Evolutionary conservation across 1,140 invertebrate species (phyloP).

Genomic region (Meloidogyne floridensis): DNA sequence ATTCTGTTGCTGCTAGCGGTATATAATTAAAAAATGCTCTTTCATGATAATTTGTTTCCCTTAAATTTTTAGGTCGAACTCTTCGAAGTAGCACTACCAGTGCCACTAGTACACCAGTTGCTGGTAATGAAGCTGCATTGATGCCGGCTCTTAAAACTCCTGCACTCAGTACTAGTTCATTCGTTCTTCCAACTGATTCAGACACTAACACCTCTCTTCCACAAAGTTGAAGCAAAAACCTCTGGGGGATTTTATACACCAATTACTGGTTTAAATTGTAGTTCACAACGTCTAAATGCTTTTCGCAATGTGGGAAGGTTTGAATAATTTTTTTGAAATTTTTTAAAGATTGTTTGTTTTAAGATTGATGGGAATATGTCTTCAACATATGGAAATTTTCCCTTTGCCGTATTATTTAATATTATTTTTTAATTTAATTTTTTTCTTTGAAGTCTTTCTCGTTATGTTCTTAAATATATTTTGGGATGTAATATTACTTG

Average conservation of each 20-base stretch:
- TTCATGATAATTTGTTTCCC: no score
- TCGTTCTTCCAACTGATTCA: conserved; percentile 64
- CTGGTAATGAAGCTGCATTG: not conserved
- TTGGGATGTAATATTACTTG: conserved; percentile 87
- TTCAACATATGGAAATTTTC: conserved; percentile 95
- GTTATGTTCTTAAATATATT: conserved; percentile 94
- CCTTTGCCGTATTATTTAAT: conserved; percentile 75
- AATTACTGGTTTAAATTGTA: conserved; percentile 83
- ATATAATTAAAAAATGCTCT: not conserved
- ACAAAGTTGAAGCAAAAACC: conserved; percentile 87
- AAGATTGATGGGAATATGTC: conserved; percentile 90
- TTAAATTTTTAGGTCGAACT: not conserved
- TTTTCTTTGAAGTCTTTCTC: conserved; percentile 73
- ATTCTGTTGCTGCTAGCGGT: not conserved
- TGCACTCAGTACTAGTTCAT: not conserved
- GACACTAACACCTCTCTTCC: conserved; percentile 84
- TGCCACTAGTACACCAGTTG: not conserved
- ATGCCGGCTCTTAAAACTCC: conserved; percentile 19
- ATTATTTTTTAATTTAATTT: not conserved
- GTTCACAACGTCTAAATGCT: conserved; percentile 85
- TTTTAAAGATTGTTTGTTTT: conserved; percentile 33
- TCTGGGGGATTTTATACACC: conserved; percentile 85
- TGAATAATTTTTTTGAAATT: not conserved
- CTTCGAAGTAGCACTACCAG: not conserved
- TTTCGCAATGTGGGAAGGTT: conserved; percentile 97